Conservation (phyloP, 2,113 vertebrate genomes). For the Sinocyclocheilus rhinocerous region DNA sequence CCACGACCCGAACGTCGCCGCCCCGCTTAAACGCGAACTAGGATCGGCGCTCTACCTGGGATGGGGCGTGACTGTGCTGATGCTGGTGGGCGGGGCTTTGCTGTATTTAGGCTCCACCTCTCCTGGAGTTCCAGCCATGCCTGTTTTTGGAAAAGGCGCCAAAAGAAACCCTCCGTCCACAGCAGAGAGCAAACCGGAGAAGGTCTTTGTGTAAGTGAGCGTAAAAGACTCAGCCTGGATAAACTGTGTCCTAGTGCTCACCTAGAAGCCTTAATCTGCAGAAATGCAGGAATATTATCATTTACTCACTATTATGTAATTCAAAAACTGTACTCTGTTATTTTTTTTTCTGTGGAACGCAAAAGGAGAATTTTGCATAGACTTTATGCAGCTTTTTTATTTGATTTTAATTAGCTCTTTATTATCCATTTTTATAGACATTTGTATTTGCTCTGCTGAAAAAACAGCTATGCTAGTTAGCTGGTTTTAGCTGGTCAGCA, state of each 20-base stretch:
- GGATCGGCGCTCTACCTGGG: constrained; percentile 76
- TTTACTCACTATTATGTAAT: neutral
- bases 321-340: neutral
- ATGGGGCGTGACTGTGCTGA: constrained; percentile 70
- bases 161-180: constrained; percentile 45
- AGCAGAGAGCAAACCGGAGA: constrained; percentile 68
- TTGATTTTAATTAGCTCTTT: neutral
- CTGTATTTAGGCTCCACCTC: constrained; percentile 68
- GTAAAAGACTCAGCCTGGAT: neutral
- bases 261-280: neutral
- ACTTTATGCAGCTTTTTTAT: neutral
- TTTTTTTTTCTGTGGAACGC: neutral
- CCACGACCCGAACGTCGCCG: constrained; percentile 70
- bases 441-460: neutral
- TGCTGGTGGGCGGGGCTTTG: constrained; percentile 72
- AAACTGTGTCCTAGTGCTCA: neutral
- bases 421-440: neutral
- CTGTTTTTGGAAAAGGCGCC: constrained; percentile 54
- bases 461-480: too few relatives aligned
- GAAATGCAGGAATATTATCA: neutral
- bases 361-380: neutral
- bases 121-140: constrained; percentile 48
- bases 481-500: too few relatives aligned
- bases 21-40: constrained; percentile 74
- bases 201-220: constrained; percentile 70